These are phyloP conservation scores for Lepidochitona cinerea DNA, from an alignment of 2,888 invertebrate genomes.

Conservation along the genomic window DNA sequence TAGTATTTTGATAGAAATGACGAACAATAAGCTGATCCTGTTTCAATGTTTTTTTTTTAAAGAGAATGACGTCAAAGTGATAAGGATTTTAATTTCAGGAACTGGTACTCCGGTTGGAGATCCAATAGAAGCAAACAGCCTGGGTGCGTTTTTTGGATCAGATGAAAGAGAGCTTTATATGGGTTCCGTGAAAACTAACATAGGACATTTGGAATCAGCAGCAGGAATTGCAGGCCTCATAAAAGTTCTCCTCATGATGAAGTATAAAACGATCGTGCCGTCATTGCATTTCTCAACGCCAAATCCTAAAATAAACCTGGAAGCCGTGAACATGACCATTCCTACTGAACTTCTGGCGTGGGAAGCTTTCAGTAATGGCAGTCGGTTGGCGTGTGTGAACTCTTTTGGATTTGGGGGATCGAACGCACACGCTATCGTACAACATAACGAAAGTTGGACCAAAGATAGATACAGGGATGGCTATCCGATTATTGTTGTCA, in stretches of 20 bases:
- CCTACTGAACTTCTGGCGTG: slow-evolving; percentile 25
- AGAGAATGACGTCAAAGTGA: no score
- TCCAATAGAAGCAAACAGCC: slow-evolving; percentile 40
- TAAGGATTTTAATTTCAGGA: slow-evolving; percentile 34
- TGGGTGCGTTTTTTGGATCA: slow-evolving; percentile 32
- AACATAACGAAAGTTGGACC: slow-evolving; percentile 8
- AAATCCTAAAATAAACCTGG: slow-evolving; percentile 44
- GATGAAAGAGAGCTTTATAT: slow-evolving; percentile 23
- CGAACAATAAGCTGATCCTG: no score
- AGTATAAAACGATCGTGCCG: slow-evolving; percentile 43
- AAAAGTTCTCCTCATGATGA: slow-evolving; percentile 54
- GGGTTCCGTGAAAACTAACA: slow-evolving; percentile 56
- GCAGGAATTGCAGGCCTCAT: slow-evolving; percentile 52
- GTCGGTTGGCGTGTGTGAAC: slow-evolving; percentile 43
- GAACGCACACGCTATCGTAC: slow-evolving; percentile 50
- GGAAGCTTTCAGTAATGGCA: not conserved
- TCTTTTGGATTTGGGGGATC: slow-evolving; percentile 60
- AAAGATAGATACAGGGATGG: not conserved
- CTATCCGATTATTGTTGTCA: slow-evolving; percentile 21
- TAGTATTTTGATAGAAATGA: no score
- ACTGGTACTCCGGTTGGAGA: slow-evolving; percentile 49
- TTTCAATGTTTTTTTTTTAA: no score
- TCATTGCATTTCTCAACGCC: slow-evolving; percentile 40
- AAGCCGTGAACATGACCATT: slow-evolving; percentile 36
- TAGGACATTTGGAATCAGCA: slow-evolving; percentile 53